Conservation (phyloP, 2,113 vertebrate genomes). For the Gymnorhina tibicen region DNA sequence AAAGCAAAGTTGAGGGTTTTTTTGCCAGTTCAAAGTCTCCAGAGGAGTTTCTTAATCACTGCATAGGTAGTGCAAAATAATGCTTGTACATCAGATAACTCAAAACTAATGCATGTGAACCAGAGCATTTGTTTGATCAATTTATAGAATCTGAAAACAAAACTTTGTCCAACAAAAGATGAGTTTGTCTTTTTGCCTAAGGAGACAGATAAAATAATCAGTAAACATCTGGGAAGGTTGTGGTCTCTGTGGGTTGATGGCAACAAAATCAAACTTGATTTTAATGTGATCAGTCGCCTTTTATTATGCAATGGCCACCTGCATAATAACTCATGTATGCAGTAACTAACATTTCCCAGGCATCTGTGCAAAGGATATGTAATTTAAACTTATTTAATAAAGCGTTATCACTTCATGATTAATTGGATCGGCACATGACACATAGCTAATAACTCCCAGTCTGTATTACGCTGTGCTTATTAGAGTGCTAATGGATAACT, state of each 20-base stretch:
- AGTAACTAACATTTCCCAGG: constrained; percentile 24
- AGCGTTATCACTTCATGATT: constrained; percentile 19
- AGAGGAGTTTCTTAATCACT: neutral
- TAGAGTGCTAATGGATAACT: constrained; percentile 48
- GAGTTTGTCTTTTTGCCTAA: neutral
- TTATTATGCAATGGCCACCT: neutral
- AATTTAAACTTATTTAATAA: constrained; percentile 33
- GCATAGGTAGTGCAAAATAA: neutral
- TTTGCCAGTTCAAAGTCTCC: neutral
- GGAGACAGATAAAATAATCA: neutral
- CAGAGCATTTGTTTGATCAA: neutral
- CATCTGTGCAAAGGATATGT: constrained; percentile 3
- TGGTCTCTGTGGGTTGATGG: neutral
- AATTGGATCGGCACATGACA: constrained; percentile 21
- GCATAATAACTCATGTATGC: neutral
- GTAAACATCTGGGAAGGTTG: neutral
- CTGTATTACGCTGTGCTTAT: neutral
- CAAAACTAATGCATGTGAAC: neutral
- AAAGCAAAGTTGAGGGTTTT: neutral
- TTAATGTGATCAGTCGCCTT: neutral
- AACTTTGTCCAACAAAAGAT: neutral
- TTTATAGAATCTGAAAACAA: neutral
- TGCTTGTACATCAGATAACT: neutral
- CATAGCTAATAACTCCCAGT: constrained; percentile 21
- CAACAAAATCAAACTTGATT: neutral